Evolutionary conservation across 2,113 vertebrate genomes (phyloP), one percentile per base, ranked within the genome.

Genomic region (Thomomys bottae): DNA sequence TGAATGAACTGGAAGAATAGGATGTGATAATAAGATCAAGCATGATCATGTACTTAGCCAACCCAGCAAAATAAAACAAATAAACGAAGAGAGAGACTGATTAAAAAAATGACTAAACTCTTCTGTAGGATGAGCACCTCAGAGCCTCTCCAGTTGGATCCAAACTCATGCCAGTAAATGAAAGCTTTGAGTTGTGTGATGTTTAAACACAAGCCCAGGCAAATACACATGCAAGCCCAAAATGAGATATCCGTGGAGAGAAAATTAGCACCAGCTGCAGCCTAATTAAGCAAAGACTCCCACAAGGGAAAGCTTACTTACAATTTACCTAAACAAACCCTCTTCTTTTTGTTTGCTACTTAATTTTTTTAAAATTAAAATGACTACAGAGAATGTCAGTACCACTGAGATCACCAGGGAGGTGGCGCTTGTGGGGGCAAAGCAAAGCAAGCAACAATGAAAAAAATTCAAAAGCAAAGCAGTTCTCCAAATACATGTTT

Each of bases 191-290:
- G 84, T n/a, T 79, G 70, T 24, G 64, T 49, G 67, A 54, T 34
- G 59, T 70, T 93, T 90, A 78, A 96, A 72, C 67, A 92, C 21
- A 89, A 83, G 84, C 86, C 75, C 73, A 71, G 26, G 59, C 34
- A 30, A 70, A 84, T 67, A 64, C 88, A 32, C 71, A 80, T 4
- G 3, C 67, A 90, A 92, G 86, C 61, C 70, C 61, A 57, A 86
- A 89, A 87, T 76, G 94, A 93, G 89, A 92, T 18, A 80, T 54
- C 75, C 71, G 80, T 49, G 92, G 91, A 90, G 87, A 81, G 87
- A 75, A 92, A 94, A 96, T 96, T 79, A 95, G 84, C 92, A 82
- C 81, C 96, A 96, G 94, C 94, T 96, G 95, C 95, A 92, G 89
- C 42, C 84, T 91, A 87, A 71, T 95, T 93, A 95, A 92, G 80